Evolutionary conservation across 2,113 vertebrate species (phyloP).

Genomic region (Alosa alosa): DNA sequence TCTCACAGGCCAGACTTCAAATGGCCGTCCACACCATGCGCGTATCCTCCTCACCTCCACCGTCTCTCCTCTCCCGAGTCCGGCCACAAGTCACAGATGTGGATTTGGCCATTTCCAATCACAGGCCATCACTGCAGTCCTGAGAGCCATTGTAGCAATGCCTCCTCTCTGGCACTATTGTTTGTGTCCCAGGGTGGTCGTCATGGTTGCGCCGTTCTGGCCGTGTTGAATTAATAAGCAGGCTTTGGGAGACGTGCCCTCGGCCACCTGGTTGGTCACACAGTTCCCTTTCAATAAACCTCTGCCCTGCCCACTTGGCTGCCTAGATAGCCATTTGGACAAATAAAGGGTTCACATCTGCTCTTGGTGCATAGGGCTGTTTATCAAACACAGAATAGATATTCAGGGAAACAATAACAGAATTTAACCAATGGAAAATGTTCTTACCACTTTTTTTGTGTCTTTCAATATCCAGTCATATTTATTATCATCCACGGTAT

Average conservation of each 20-base stretch:
- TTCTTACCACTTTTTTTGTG: neutral
- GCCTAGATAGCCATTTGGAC: neutral
- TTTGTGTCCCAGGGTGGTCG: slow-evolving; percentile 47
- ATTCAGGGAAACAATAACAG: neutral
- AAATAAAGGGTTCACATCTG: neutral
- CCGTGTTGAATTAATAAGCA: slow-evolving; percentile 61
- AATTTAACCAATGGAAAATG: neutral
- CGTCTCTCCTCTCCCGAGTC: neutral
- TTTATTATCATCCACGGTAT: neutral
- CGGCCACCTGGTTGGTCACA: slow-evolving; percentile 35
- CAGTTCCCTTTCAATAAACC: neutral
- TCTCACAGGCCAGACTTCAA: neutral
- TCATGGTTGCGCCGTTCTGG: slow-evolving; percentile 59
- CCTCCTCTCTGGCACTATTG: slow-evolving; percentile 31
- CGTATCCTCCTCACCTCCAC: neutral
- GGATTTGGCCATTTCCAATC: neutral
- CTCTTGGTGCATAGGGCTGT: neutral
- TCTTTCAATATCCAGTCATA: neutral
- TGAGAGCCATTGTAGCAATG: slow-evolving; percentile 1
- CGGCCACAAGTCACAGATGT: neutral
- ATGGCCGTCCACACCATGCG: neutral
- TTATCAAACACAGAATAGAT: neutral
- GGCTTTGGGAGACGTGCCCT: slow-evolving; percentile 50
- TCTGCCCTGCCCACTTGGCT: neutral
- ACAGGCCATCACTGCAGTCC: neutral